These are phyloP conservation scores for Furnarius figulus DNA, from an alignment of 2,113 vertebrate species.

Conservation along the genomic window DNA sequence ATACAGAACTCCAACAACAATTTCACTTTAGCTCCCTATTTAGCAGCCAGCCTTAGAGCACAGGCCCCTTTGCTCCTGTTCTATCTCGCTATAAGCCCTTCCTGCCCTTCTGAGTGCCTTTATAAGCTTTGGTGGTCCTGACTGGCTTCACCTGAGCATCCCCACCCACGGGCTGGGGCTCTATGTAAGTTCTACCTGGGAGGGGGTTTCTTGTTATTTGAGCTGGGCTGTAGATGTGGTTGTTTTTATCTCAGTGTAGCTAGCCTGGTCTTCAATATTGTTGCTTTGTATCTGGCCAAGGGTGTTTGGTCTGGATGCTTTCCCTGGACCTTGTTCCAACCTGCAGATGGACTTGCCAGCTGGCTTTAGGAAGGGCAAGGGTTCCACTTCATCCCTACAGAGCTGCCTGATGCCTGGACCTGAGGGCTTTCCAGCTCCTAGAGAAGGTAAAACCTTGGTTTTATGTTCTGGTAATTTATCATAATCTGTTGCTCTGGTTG, in stretches of 20 bases:
- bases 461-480: not conserved
- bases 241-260: accelerated
- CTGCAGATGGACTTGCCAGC: accelerated
- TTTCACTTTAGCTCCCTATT: accelerated
- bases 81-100: accelerated
- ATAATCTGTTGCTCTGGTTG: not conserved
- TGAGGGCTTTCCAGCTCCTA: not conserved
- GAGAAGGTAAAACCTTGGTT: not conserved
- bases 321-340: not conserved
- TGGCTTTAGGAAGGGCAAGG: not conserved
- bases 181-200: not conserved
- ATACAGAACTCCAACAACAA: accelerated
- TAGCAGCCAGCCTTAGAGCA: accelerated
- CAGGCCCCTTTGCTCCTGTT: accelerated
- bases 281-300: not conserved
- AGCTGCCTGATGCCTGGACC: not conserved
- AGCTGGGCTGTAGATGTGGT: accelerated
- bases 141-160: not conserved
- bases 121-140: not conserved
- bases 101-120: accelerated
- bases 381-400: accelerated
- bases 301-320: accelerated
- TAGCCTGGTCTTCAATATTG: accelerated
- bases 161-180: not conserved
- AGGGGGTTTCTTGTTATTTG: accelerated